phyloP scores from a whole-genome alignment of 2,888 invertebrate genomes.

The Ornithoptera priamus region DNA sequence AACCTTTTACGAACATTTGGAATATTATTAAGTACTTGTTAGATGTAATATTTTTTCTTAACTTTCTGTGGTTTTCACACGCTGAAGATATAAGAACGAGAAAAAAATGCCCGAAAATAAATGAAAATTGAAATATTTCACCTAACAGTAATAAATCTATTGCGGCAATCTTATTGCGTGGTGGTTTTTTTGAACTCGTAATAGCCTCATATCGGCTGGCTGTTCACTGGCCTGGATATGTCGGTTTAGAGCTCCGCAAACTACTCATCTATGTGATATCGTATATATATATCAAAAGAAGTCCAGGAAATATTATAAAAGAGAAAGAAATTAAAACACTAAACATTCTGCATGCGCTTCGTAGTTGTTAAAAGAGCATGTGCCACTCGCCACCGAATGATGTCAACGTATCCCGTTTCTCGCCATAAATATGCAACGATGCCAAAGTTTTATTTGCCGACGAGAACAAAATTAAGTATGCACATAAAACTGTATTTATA shows the following conservation, averaged over 20 bases:
- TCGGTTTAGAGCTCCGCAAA: conserved; percentile 1
- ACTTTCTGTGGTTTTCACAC: too few relatives aligned
- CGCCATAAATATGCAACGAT: too few relatives aligned
- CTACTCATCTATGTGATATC: conserved; percentile 3
- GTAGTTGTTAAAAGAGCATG: too few relatives aligned
- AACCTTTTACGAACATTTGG: too few relatives aligned
- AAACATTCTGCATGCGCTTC: too few relatives aligned
- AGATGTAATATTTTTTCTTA: too few relatives aligned
- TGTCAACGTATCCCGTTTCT: too few relatives aligned
- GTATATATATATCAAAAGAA: neutral
- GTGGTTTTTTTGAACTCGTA: neutral
- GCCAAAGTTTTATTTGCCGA: too few relatives aligned
- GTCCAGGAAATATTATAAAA: neutral
- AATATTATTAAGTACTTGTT: too few relatives aligned
- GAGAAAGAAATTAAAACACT: neutral
- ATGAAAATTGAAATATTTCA: neutral
- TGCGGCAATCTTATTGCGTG: neutral
- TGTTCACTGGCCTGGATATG: conserved; percentile 1
- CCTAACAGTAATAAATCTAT: neutral
- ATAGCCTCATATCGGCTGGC: neutral
- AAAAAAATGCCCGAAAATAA: neutral
- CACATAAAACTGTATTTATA: too few relatives aligned
- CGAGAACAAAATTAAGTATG: too few relatives aligned
- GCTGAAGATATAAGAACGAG: neutral
- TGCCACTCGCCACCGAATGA: too few relatives aligned